Percentiles rank a stretch among this genome's conserved stretches.
phyloP scores from a whole-genome alignment of 1,140 invertebrate genomes.

The Papilio xuthus region DNA sequence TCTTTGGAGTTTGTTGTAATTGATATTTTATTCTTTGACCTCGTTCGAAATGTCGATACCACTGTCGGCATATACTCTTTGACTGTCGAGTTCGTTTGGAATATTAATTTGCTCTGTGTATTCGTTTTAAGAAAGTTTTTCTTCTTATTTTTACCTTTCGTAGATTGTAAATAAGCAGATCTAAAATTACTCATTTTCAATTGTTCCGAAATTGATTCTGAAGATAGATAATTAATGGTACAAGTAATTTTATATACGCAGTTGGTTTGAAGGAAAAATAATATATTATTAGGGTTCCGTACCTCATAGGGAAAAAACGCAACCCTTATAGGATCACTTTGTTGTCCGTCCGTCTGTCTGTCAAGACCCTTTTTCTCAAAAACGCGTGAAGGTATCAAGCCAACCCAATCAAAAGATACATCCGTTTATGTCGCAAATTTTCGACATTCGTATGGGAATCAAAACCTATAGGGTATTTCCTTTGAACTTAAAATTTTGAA shows the following conservation, averaged over 20 bases:
- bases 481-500: too few species aligned
- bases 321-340: too few species aligned
- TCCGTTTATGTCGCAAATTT: too few species aligned
- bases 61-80: too few species aligned
- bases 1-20: neutral
- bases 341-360: too few species aligned
- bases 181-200: neutral
- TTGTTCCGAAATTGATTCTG: neutral
- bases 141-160: neutral
- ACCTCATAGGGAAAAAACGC: too few species aligned
- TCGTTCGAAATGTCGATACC: neutral
- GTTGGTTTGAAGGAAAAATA: neutral
- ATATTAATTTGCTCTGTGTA: neutral
- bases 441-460: too few species aligned
- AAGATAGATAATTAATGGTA: neutral
- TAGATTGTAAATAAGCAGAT: conserved; percentile 1
- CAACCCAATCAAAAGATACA: too few species aligned
- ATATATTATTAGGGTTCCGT: too few species aligned
- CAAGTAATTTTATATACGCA: neutral
- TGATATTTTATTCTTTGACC: neutral
- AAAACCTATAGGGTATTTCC: too few species aligned
- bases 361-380: too few species aligned
- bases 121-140: neutral
- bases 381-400: too few species aligned
- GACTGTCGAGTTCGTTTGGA: neutral